A percentile compares a stretch with the other conserved stretches of the same genome.
phyloP scores from a whole-genome alignment of 1,140 invertebrate species.

The Ganaspis sp. region DNA sequence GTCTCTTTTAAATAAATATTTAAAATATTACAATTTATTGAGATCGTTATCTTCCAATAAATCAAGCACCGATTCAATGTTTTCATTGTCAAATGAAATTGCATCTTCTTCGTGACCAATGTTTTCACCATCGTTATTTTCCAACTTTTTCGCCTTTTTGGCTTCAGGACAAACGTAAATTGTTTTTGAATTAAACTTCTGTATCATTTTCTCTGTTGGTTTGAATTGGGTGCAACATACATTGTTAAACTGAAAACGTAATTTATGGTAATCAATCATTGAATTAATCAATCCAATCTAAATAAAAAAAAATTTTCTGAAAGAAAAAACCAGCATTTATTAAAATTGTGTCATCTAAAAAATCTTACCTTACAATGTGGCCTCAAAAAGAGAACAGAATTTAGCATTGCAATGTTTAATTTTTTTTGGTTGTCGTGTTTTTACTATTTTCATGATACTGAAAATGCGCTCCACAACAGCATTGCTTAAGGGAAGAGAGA shows the following conservation, averaged over 20 bases:
- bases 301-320: no score
- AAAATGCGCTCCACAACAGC: constrained; percentile 7
- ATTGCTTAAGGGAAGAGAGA: background rate
- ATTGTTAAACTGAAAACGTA: background rate
- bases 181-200: background rate
- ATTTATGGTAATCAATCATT: no score
- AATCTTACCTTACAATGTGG: background rate
- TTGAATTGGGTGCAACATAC: background rate
- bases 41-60: background rate
- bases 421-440: background rate
- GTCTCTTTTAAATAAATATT: no score
- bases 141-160: background rate
- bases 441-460: background rate
- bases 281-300: no score
- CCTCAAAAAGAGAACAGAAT: background rate
- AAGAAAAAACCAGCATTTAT: no score
- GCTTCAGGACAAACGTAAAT: background rate
- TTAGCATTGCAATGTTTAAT: background rate
- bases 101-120: background rate
- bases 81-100: background rate
- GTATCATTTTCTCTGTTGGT: background rate
- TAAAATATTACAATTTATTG: background rate
- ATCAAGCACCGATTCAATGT: background rate
- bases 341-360: no score
- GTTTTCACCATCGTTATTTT: no score